phyloP scores from a whole-genome alignment of 2,888 invertebrate species.

The Hirtodrosophila confusa region DNA sequence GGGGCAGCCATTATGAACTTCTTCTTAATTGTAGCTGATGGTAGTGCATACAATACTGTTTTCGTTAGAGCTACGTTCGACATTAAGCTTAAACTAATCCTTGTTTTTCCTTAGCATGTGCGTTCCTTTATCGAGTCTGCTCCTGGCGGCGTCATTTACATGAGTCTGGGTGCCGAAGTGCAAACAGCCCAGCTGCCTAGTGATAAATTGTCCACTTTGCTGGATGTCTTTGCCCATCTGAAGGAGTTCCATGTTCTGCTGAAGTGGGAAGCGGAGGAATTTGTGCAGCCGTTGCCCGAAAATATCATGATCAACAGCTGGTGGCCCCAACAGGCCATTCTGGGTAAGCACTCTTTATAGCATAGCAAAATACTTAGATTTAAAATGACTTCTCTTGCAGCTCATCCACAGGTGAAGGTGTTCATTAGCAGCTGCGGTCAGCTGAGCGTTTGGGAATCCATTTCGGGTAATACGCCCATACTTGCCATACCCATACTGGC shows the following conservation, averaged over 20 bases:
- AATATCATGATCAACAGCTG: constrained; percentile 83
- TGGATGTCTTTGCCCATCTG: constrained; percentile 79
- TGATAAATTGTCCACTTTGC: constrained; percentile 79
- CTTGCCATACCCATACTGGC: constrained; percentile 85
- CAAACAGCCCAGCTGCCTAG: constrained; percentile 79
- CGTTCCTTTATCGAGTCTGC: constrained; percentile 82
- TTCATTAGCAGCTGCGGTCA: constrained; percentile 87
- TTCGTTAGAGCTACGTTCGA: too few relatives aligned
- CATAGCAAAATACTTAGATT: fast-evolving
- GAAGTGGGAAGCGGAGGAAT: constrained; percentile 85
- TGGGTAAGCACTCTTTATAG: constrained; percentile 64
- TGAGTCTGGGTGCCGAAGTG: constrained; percentile 84
- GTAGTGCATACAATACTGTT: too few relatives aligned
- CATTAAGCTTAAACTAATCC: background rate
- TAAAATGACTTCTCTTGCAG: constrained; percentile 65
- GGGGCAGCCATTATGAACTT: too few relatives aligned
- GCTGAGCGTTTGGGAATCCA: constrained; percentile 86
- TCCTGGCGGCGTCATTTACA: constrained; percentile 83
- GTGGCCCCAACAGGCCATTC: constrained; percentile 83
- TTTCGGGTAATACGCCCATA: constrained; percentile 85
- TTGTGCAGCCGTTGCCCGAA: constrained; percentile 74
- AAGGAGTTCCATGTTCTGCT: constrained; percentile 84
- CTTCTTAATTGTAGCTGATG: too few relatives aligned
- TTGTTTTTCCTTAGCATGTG: constrained; percentile 62
- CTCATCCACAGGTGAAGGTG: constrained; percentile 85